Conservation (phyloP, 2,797 vertebrate species). For the Sarcoramphus papa region DNA sequence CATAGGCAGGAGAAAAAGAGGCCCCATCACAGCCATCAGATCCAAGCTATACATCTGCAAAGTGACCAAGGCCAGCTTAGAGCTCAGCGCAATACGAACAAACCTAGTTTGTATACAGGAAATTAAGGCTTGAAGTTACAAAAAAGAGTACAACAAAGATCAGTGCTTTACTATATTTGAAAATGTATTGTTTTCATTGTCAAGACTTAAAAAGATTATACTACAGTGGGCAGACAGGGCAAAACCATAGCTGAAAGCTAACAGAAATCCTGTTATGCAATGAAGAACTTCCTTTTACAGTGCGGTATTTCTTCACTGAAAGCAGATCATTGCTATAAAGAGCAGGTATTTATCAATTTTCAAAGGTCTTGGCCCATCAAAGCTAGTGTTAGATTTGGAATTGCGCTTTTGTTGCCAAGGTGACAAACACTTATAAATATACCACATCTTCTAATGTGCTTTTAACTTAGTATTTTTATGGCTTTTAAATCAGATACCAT, state of each 20-base stretch:
- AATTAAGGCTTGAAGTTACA: background rate
- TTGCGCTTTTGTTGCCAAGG: conserved; percentile 81
- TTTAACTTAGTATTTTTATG: conserved; percentile 85
- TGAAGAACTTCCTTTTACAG: conserved; percentile 57
- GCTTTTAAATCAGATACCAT: conserved; percentile 86
- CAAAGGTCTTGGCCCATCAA: conserved; percentile 80
- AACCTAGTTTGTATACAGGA: background rate
- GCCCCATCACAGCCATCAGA: background rate
- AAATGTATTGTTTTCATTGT: conserved; percentile 8
- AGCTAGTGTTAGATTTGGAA: conserved; percentile 77
- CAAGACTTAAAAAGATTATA: background rate
- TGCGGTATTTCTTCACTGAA: conserved; percentile 64
- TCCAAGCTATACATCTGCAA: background rate
- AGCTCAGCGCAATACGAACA: background rate
- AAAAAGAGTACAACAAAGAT: background rate
- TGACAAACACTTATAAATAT: conserved; percentile 85
- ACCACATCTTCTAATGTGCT: conserved; percentile 82
- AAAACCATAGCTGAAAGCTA: conserved; percentile 41
- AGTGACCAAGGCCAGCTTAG: background rate
- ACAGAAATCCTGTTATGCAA: conserved; percentile 28
- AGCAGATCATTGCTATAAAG: conserved; percentile 72
- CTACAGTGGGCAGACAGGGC: conserved; percentile 4
- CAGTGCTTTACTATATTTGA: background rate
- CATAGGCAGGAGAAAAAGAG: background rate
- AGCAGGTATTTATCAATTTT: conserved; percentile 81